Evolutionary conservation across 2,888 invertebrate genomes (phyloP).

Genomic region (Achlya flavicornis): DNA sequence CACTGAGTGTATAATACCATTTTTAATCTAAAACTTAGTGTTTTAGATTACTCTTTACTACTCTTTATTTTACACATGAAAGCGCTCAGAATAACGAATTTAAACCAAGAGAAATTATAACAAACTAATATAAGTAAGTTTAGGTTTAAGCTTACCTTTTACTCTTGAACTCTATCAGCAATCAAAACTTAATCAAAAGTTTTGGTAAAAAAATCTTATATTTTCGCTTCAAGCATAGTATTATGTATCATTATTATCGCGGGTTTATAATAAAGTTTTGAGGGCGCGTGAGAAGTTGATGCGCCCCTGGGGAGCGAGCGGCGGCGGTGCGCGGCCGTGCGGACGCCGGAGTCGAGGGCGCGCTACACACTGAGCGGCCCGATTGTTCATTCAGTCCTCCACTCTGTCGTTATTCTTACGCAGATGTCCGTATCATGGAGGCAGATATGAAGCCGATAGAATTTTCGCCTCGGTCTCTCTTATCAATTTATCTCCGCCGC

Average conservation of each 20-base stretch:
- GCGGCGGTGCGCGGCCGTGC: slow-evolving; percentile 48
- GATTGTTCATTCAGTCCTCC: slow-evolving; percentile 76
- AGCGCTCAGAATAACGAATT: neutral
- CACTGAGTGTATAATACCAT: too few species aligned
- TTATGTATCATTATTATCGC: slow-evolving; percentile 24
- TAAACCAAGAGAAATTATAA: neutral
- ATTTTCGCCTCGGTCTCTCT: slow-evolving; percentile 16
- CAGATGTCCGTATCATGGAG: slow-evolving; percentile 72
- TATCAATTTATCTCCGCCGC: neutral
- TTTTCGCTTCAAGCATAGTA: slow-evolving; percentile 20
- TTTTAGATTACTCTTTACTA: too few species aligned
- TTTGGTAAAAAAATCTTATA: slow-evolving; percentile 19
- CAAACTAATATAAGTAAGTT: neutral
- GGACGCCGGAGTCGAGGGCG: slow-evolving; percentile 60
- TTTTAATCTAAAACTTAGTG: too few species aligned
- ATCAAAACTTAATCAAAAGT: slow-evolving; percentile 31
- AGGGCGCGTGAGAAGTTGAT: slow-evolving; percentile 60
- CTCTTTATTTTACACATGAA: too few species aligned
- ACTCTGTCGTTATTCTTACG: slow-evolving; percentile 77
- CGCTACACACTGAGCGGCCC: slow-evolving; percentile 73
- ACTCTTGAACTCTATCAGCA: slow-evolving; percentile 25
- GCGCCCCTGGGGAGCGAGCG: slow-evolving; percentile 49
- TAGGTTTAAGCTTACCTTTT: slow-evolving; percentile 11
- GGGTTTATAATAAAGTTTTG: slow-evolving; percentile 39
- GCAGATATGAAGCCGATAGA: slow-evolving; percentile 55